A percentile compares a stretch with the other conserved stretches of the same genome.
Evolutionary conservation across 2,888 invertebrate species (phyloP).

Genomic region (Neocrepidodera transversa): DNA sequence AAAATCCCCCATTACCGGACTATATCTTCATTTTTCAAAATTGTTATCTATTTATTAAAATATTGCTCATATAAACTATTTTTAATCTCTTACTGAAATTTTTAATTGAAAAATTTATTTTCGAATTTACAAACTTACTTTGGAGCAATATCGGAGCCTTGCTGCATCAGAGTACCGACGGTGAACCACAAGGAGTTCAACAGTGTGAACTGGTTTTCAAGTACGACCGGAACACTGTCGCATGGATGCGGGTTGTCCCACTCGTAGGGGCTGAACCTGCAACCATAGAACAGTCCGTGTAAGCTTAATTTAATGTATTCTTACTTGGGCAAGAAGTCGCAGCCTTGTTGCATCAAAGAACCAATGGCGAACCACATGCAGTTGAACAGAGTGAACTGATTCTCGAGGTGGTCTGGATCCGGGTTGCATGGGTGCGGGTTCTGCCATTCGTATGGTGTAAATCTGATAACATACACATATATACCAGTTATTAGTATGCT

Average conservation of each 20-base stretch:
- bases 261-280: conserved; percentile 91
- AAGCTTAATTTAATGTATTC: conserved; percentile 50
- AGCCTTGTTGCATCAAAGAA: conserved; percentile 94
- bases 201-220: conserved; percentile 91
- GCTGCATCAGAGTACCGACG: conserved; percentile 91
- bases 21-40: too few species aligned
- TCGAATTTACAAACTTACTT: conserved; percentile 82
- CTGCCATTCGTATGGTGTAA: conserved; percentile 96
- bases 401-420: conserved; percentile 82
- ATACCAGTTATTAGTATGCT: not conserved
- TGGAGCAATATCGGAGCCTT: conserved; percentile 91
- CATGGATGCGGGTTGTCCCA: conserved; percentile 90
- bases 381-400: conserved; percentile 91
- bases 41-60: too few species aligned
- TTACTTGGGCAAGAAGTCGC: conserved; percentile 95
- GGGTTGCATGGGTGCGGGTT: conserved; percentile 87
- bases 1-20: too few species aligned
- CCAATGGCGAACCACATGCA: conserved; percentile 98
- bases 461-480: conserved; percentile 64
- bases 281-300: conserved; percentile 50
- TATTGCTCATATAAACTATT: too few species aligned
- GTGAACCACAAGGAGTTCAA: conserved; percentile 95
- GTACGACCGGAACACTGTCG: conserved; percentile 82
- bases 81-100: too few species aligned
- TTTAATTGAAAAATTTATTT: too few species aligned